These are phyloP conservation scores for Alosa sapidissima DNA, from an alignment of 2,797 vertebrate species.

Conservation along the genomic window DNA sequence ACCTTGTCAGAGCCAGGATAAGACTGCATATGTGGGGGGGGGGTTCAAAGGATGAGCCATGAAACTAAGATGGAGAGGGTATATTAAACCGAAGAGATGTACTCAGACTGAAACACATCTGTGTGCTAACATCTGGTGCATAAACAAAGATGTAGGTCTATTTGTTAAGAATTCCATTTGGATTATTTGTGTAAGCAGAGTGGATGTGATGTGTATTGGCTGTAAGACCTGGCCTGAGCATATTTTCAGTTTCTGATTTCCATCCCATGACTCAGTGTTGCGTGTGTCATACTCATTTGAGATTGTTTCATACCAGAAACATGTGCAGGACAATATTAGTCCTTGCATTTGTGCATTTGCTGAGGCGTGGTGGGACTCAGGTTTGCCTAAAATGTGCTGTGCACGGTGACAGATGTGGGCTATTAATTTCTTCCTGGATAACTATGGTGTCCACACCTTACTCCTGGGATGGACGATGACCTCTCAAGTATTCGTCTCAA, in stretches of 20 bases:
- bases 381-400: slow-evolving; percentile 9
- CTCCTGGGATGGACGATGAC: background rate
- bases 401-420: slow-evolving; percentile 1
- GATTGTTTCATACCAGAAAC: background rate
- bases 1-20: background rate
- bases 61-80: background rate
- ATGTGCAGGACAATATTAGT: background rate
- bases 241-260: background rate
- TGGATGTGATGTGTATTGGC: background rate
- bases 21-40: background rate
- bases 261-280: background rate
- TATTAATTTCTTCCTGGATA: slow-evolving; percentile 1
- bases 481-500: slow-evolving; percentile 6
- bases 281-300: background rate
- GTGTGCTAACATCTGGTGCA: background rate
- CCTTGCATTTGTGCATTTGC: background rate
- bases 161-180: background rate
- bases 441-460: slow-evolving; percentile 22
- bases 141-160: background rate
- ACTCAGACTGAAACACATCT: background rate
- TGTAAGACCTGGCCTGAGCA: background rate
- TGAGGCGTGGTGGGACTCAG: background rate
- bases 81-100: background rate
- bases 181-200: background rate
- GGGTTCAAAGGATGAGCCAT: background rate